Evolutionary conservation across 2,113 vertebrate genomes (phyloP), one percentile per base, ranked within the genome.

Genomic region (Oryzias celebensis): DNA sequence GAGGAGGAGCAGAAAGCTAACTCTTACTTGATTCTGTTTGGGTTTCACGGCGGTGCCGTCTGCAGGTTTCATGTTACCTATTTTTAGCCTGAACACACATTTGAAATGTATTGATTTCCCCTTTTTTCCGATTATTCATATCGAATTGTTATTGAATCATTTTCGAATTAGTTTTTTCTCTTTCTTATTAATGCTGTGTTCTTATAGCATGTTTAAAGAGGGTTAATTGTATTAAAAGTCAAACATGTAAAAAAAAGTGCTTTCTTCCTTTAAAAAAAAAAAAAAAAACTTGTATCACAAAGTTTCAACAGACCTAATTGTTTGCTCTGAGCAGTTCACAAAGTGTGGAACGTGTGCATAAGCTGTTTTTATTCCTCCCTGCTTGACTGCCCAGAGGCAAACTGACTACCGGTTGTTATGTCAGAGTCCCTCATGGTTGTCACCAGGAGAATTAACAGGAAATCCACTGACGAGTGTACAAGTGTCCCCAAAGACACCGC

Each of bases 391-490:
- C 84, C 86, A 87, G 77, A 85, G 79, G 87, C 83, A 81, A 89
- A 87, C 86, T 82, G 85, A 89, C 88, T 87, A 84, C 86, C 87
- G 89, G 85, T 87, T 86, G 88, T 91, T 90, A 88, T 88, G 82
- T 90, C 85, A 89, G 87, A 72, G 80, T 87, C 83, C 78, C 84
- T 72, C 78, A 75, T 76, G 69, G 65, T 75, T 85, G 80, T 82
- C 83, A 77, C 85, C 86, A 85, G 66, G 83, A 87, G 89, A 89
- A 70, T 84, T 84, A 54, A 90, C 90, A 91, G 91, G 89, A 92
- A 90, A 90, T 71, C 77, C 84, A 90, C 82, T 78, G 73, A 61
- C 67, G 81, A 83, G 82, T 80, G 77, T 80, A 82, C 80, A 51
- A 61, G 57, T 53, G 69, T 90, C 83, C 87, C 88, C 65, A 53